These are phyloP conservation scores for Montipora capitata DNA, from an alignment of 92 coral and sea anemone species.

Conservation along the genomic window DNA sequence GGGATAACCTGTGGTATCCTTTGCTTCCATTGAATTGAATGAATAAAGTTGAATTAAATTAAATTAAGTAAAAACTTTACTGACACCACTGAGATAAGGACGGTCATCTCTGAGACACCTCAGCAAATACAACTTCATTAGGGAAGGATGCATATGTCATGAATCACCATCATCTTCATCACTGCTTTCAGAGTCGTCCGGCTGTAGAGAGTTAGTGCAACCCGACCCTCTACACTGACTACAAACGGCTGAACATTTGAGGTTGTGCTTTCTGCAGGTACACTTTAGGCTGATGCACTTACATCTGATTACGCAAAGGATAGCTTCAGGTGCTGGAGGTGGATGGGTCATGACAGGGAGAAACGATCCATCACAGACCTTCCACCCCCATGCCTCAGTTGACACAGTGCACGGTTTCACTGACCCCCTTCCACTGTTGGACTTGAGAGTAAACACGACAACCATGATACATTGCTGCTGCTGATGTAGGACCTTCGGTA, in stretches of 20 bases:
- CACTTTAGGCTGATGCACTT: conserved; percentile 14
- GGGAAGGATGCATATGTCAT: background rate
- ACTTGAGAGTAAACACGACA: conserved; percentile 10
- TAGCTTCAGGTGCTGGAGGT: conserved; percentile 32
- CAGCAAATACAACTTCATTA: background rate
- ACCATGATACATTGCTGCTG: too few species aligned
- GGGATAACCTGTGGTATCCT: too few species aligned
- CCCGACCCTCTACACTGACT: conserved; percentile 65
- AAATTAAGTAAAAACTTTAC: background rate
- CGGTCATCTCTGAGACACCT: background rate
- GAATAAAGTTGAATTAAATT: too few species aligned
- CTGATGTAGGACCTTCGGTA: background rate
- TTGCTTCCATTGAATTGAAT: too few species aligned
- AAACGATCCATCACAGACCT: background rate
- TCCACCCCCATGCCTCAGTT: conserved; percentile 35
- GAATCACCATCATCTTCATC: background rate
- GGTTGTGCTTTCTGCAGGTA: conserved; percentile 45
- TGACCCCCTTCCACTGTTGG: conserved; percentile 27
- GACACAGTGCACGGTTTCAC: background rate
- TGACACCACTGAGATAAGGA: background rate
- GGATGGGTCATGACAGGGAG: conserved; percentile 22
- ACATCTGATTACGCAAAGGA: background rate
- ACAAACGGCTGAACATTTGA: conserved; percentile 54
- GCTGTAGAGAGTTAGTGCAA: conserved; percentile 28
- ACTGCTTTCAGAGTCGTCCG: conserved; percentile 18